Evolutionary conservation across 2,113 vertebrate species (phyloP), one percentile per base, ranked within the genome.

Genomic region (Greenwoodochromis staneri): DNA sequence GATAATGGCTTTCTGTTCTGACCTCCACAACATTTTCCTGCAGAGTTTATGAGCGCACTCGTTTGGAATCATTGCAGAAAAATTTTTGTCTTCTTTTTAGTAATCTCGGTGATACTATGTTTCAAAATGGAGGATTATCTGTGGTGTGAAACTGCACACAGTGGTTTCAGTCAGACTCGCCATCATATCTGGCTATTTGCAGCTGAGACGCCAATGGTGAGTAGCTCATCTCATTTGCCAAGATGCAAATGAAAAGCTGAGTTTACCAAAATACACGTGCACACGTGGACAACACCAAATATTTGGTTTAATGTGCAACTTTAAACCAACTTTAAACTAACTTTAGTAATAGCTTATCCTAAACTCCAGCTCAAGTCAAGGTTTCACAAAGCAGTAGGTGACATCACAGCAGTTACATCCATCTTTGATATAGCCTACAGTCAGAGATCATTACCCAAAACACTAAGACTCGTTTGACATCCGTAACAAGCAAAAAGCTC

Each of bases 401-500:
- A 8, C 71, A 19, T 76, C 24, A 76, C 71, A 49, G 42, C 21
- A 27, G 21, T 17, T 45, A 27, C 8, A 27, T 19, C 71, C 71
- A 76, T 76, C 21, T 76, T 47, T 47, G 42, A 47, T 76, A 29
- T 1, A 47, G 14, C 40, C 69, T 59, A 13, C 34, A 2, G 40
- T 38, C 55, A 36, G 34, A n/a, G 53, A 31, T 83, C 82, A 59
- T 36, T 73, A 51, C 8, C 27, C 40, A 24, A 73, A 38, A 69
- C 47, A 24, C 34, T n/a, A 73, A 29, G n/a, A 57, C 40, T 66
- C 8, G 38, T 86, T 69, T 80, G 83, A 83, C 42, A 34, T 88
- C 42, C 86, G 5, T 51, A 82, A 92, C 34, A 21, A 90, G 59
- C 51, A 82, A 88, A 80, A 90, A 85, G 7, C 31, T 24, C 31